Conservation (phyloP, 2,888 invertebrate species). For the Synergus japonicus region DNA sequence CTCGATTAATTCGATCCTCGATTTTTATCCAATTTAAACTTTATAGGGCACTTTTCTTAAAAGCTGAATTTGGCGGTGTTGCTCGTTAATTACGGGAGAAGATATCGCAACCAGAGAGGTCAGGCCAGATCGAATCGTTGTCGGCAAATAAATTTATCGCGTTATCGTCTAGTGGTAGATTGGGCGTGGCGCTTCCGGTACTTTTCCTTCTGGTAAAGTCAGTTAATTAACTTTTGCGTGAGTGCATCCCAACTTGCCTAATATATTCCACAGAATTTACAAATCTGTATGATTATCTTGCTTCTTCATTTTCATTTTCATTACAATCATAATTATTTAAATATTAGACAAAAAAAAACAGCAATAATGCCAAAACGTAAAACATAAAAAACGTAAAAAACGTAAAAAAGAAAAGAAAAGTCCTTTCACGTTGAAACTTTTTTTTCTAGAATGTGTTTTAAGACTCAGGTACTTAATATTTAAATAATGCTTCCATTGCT, state of each 20-base stretch:
- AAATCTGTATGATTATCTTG: slow-evolving; percentile 3
- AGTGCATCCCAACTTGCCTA: slow-evolving; percentile 22
- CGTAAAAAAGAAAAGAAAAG: no score
- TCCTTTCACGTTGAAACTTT: background rate
- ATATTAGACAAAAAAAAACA: no score
- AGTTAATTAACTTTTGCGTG: slow-evolving; percentile 40
- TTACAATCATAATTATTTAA: no score
- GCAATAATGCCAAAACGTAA: no score
- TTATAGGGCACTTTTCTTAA: slow-evolving; percentile 5
- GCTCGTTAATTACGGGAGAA: slow-evolving; percentile 31
- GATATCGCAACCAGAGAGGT: slow-evolving; percentile 17
- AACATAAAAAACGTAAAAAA: no score
- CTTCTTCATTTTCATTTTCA: background rate
- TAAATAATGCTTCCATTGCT: background rate
- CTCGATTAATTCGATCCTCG: background rate
- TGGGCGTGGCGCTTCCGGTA: slow-evolving; percentile 32
- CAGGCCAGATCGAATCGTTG: slow-evolving; percentile 36
- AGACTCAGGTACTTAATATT: background rate
- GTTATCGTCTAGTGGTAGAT: slow-evolving; percentile 35
- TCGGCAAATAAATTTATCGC: slow-evolving; percentile 39
- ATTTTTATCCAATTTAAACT: slow-evolving; percentile 7
- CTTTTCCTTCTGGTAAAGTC: slow-evolving; percentile 27
- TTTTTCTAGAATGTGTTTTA: background rate
- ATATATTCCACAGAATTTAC: slow-evolving; percentile 27
- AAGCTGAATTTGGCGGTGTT: background rate